Evolutionary conservation across 1,140 invertebrate species (phyloP).

Genomic region (Linepithema humile): DNA sequence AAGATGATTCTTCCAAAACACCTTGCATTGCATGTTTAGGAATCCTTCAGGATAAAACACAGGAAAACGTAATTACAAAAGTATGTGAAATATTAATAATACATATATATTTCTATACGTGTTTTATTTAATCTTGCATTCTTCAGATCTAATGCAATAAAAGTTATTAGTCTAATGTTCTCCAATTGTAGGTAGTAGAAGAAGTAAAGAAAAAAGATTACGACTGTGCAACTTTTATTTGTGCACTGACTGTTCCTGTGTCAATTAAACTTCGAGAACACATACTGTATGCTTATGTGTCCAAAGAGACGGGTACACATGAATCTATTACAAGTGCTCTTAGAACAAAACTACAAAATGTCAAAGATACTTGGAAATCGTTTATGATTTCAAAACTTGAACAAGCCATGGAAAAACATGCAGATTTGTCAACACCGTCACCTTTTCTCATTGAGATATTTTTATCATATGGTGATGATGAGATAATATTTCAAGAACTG

Average conservation of each 20-base stretch:
- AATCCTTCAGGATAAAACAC: conserved; percentile 85
- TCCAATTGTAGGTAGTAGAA: conserved; percentile 76
- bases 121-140: conserved; percentile 44
- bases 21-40: conserved; percentile 87
- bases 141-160: not conserved
- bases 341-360: conserved; percentile 77
- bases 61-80: conserved; percentile 81
- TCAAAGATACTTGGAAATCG: conserved; percentile 90
- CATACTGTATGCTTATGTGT: conserved; percentile 81
- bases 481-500: conserved; percentile 85
- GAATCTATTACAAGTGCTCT: conserved; percentile 56
- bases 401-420: conserved; percentile 79
- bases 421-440: conserved; percentile 81
- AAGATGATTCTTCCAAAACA: conserved; percentile 62
- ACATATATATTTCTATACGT: not conserved
- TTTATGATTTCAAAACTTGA: conserved; percentile 83
- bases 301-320: conserved; percentile 71
- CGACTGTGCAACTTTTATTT: conserved; percentile 83
- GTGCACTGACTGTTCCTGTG: conserved; percentile 84
- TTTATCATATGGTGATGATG: conserved; percentile 83
- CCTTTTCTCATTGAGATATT: conserved; percentile 85
- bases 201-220: conserved; percentile 78
- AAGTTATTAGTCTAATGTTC: not conserved
- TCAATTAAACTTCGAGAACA: conserved; percentile 82
- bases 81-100: conserved; percentile 76